Conservation (phyloP, 2,888 invertebrate genomes). For the Lasioglossum leucozonium region DNA sequence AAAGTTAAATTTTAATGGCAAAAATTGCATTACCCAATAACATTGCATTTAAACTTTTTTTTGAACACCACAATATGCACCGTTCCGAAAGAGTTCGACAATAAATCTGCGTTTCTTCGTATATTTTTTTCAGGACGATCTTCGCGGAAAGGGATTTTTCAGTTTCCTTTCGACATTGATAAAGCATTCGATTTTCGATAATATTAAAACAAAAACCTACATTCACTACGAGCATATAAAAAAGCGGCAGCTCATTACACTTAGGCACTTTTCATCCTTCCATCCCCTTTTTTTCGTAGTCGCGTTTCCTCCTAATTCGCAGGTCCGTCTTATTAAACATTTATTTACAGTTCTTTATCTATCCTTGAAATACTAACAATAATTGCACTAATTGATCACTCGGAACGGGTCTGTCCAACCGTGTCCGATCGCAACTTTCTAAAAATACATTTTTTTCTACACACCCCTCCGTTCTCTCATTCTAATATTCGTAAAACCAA, state of each 20-base stretch:
- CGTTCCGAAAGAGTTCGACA: conserved; percentile 43
- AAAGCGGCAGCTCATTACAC: conserved; percentile 63
- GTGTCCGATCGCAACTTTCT: not conserved
- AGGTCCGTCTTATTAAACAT: conserved; percentile 34
- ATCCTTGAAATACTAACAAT: conserved; percentile 51
- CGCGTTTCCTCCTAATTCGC: not conserved
- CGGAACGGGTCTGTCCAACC: conserved; percentile 49
- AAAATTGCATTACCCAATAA: not conserved
- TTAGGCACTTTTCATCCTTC: conserved; percentile 62
- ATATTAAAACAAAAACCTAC: conserved; percentile 58
- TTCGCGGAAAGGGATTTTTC: not conserved
- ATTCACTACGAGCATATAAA: conserved; percentile 48
- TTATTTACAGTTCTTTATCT: conserved; percentile 45
- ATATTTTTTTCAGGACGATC: not conserved
- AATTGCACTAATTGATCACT: conserved; percentile 68
- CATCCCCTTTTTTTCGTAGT: conserved; percentile 14
- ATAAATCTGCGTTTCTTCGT: conserved; percentile 12
- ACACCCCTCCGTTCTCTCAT: not conserved
- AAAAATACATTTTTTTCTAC: not conserved
- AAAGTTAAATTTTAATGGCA: not conserved
- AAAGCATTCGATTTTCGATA: conserved; percentile 77
- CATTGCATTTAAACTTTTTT: not conserved
- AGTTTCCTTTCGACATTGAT: conserved; percentile 54
- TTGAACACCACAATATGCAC: conserved; percentile 13
- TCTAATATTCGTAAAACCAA: not conserved